Conservation (phyloP, 2,888 invertebrate genomes). For the Dasypogon diadema region DNA sequence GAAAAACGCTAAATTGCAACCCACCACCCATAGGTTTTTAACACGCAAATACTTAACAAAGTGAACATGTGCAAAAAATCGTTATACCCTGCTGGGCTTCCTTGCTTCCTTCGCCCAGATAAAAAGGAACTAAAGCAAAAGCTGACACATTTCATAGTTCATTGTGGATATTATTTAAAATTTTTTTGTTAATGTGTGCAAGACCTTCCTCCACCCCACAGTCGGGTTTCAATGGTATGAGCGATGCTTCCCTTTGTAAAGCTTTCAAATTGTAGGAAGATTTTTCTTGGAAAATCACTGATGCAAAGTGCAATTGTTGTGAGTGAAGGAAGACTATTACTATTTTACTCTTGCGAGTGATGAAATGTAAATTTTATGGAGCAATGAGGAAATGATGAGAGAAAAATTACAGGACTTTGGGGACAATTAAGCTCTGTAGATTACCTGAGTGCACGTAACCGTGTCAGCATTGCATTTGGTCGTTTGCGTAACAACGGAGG, state of each 20-base stretch:
- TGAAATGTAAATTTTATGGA: too few species aligned
- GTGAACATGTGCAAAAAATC: conserved; percentile 29
- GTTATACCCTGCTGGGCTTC: neutral
- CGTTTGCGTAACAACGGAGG: too few species aligned
- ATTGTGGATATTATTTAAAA: conserved; percentile 3
- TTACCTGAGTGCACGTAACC: too few species aligned
- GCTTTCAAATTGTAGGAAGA: too few species aligned
- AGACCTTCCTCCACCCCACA: neutral
- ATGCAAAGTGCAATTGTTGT: too few species aligned
- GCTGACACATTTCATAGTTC: neutral
- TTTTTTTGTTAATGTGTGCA: neutral
- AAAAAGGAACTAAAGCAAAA: neutral
- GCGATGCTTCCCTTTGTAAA: neutral
- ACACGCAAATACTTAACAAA: conserved; percentile 16
- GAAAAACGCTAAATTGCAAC: conserved; percentile 14
- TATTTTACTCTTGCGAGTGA: too few species aligned
- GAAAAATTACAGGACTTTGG: too few species aligned
- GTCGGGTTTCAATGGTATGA: neutral
- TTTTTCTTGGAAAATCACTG: too few species aligned
- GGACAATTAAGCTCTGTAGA: too few species aligned
- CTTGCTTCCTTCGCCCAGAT: neutral
- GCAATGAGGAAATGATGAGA: too few species aligned
- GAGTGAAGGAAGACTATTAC: too few species aligned
- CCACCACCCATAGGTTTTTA: neutral
- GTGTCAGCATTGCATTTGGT: too few species aligned